A percentile compares a stretch with the other conserved stretches of the same genome.
Conservation (phyloP, 2,888 invertebrate genomes). For the Anodontia alba region DNA sequence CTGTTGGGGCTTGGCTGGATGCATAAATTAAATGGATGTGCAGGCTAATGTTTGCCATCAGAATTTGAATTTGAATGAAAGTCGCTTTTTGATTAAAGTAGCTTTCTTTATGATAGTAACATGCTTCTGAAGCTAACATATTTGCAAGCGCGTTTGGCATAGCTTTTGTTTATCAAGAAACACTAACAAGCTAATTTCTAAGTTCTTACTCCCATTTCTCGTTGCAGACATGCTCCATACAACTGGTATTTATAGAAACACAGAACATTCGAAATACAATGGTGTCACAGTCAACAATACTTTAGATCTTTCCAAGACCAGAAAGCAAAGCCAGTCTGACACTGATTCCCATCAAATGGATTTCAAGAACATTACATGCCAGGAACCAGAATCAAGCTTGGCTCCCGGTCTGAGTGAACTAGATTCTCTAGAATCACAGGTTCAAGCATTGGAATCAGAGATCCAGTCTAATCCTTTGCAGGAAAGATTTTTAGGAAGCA, state of each 20-base stretch:
- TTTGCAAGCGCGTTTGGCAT: too few relatives aligned
- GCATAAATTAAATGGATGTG: too few relatives aligned
- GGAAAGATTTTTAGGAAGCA: background rate
- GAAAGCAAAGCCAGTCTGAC: background rate
- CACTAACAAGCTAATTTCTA: background rate
- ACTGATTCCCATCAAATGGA: background rate
- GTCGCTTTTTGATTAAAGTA: too few relatives aligned
- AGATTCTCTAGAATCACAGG: background rate
- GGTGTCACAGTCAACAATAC: slow-evolving; percentile 1
- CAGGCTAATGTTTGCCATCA: too few relatives aligned
- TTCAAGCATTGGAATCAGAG: background rate
- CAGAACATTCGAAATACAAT: background rate
- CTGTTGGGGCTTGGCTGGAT: too few relatives aligned
- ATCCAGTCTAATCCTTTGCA: background rate
- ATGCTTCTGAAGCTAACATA: too few relatives aligned
- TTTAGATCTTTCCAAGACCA: background rate
- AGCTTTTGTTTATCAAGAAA: too few relatives aligned
- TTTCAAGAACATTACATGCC: background rate
- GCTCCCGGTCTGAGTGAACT: background rate
- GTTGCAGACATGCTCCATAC: background rate
- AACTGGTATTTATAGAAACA: background rate
- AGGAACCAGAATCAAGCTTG: background rate
- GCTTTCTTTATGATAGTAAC: too few relatives aligned
- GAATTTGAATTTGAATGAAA: too few relatives aligned
- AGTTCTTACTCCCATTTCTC: slow-evolving; percentile 10